Conservation (phyloP, 2,113 vertebrate species). For the Isichthys henryi region DNA sequence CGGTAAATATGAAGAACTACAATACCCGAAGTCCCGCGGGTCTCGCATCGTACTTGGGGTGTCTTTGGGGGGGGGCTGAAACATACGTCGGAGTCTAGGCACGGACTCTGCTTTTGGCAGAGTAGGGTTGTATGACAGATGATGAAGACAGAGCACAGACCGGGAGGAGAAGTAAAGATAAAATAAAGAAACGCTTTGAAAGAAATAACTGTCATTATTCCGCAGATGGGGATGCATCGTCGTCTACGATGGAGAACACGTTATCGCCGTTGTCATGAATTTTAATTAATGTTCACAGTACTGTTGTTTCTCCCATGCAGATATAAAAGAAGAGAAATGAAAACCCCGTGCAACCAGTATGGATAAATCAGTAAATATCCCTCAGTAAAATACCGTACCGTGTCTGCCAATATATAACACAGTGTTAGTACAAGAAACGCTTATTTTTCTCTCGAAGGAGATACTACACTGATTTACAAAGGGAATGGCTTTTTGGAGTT, state of each 20-base stretch:
- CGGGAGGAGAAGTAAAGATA: not conserved
- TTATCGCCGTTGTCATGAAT: conserved; percentile 15
- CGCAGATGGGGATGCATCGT: not conserved
- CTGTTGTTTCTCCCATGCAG: conserved; percentile 10
- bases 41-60: not conserved
- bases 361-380: not conserved
- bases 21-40: conserved; percentile 6
- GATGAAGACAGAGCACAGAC: not conserved
- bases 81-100: conserved; percentile 25
- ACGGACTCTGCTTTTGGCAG: conserved; percentile 13
- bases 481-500: conserved; percentile 16
- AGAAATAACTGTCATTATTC: not conserved
- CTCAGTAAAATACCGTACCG: not conserved
- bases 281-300: conserved; percentile 19
- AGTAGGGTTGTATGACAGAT: not conserved
- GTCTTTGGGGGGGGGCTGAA: conserved; percentile 18
- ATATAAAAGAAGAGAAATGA: not conserved
- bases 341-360: not conserved
- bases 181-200: not conserved
- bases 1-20: not conserved
- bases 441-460: not conserved
- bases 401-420: not conserved
- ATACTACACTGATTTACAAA: conserved; percentile 7
- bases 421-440: not conserved
- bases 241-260: not conserved